These are phyloP conservation scores for Norana najaformis DNA, from an alignment of 2,888 invertebrate species.

Conservation along the genomic window DNA sequence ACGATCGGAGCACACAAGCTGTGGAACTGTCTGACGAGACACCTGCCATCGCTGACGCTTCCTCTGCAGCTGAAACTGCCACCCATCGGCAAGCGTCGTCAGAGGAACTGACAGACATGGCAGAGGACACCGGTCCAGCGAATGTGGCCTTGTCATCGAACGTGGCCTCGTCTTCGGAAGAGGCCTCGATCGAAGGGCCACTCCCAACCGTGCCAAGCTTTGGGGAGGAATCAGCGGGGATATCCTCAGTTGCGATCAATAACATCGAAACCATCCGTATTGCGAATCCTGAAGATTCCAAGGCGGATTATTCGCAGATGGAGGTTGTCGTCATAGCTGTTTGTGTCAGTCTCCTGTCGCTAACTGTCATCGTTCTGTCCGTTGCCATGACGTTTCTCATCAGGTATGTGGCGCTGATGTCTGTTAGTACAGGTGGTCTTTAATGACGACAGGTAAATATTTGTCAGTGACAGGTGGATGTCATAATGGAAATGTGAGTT, in stretches of 20 bases:
- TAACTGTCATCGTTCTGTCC: not conserved
- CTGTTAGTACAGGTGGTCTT: not conserved
- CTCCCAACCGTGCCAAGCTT: not conserved
- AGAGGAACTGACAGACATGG: not conserved
- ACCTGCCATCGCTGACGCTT: not conserved
- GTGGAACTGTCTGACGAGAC: too few relatives aligned
- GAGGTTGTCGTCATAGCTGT: not conserved
- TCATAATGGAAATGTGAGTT: too few relatives aligned
- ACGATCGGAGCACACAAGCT: not conserved
- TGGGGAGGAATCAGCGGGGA: not conserved
- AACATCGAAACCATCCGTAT: not conserved
- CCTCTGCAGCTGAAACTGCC: too few relatives aligned
- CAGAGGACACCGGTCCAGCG: not conserved
- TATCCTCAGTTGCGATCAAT: not conserved
- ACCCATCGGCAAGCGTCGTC: not conserved
- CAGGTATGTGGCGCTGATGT: not conserved
- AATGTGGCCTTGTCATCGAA: not conserved
- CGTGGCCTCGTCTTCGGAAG: not conserved
- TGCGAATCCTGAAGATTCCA: not conserved
- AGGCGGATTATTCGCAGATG: not conserved
- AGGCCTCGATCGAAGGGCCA: not conserved
- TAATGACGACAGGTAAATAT: not conserved
- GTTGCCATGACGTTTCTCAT: slow-evolving; percentile 18
- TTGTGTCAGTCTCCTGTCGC: not conserved
- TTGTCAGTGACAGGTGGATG: too few relatives aligned